Evolutionary conservation across 1,140 invertebrate genomes (phyloP).

Genomic region (Antheraea mylitta): DNA sequence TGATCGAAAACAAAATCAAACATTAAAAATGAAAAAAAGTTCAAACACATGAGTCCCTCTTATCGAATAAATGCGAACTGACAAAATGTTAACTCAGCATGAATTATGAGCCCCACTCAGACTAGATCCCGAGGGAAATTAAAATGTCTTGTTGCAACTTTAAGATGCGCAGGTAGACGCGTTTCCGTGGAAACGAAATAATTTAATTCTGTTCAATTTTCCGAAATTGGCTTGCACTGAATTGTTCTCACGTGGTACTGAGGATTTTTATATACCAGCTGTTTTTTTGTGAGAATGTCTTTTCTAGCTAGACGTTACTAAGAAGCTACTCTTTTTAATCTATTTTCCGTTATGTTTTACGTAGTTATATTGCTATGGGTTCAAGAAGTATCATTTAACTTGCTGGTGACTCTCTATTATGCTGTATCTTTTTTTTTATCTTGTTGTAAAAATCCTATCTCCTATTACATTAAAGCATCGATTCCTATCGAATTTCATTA

Average conservation of each 20-base stretch:
- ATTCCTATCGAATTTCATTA: no score
- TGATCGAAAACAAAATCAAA: no score
- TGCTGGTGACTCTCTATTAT: no score
- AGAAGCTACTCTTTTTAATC: no score
- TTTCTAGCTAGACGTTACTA: no score
- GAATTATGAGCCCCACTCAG: slow-evolving; percentile 68
- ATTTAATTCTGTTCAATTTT: slow-evolving; percentile 49
- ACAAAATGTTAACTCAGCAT: slow-evolving; percentile 74
- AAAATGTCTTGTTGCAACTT: slow-evolving; percentile 74
- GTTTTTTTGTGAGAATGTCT: not conserved
- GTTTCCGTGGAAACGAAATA: slow-evolving; percentile 51
- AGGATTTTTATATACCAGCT: not conserved
- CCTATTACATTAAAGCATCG: no score
- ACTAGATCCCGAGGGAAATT: slow-evolving; percentile 65
- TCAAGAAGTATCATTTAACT: no score
- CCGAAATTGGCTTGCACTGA: slow-evolving; percentile 43
- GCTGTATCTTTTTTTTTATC: no score
- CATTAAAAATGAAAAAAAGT: slow-evolving; percentile 16
- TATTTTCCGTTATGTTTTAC: no score
- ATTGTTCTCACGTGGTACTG: slow-evolving; percentile 7
- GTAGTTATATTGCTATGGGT: no score
- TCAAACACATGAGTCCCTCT: slow-evolving; percentile 43
- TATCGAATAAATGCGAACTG: slow-evolving; percentile 63
- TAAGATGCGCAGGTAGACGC: slow-evolving; percentile 61
- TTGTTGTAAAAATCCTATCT: no score